phyloP scores from a whole-genome alignment of 2,797 vertebrate genomes.

The Urosaurus nigricauda region DNA sequence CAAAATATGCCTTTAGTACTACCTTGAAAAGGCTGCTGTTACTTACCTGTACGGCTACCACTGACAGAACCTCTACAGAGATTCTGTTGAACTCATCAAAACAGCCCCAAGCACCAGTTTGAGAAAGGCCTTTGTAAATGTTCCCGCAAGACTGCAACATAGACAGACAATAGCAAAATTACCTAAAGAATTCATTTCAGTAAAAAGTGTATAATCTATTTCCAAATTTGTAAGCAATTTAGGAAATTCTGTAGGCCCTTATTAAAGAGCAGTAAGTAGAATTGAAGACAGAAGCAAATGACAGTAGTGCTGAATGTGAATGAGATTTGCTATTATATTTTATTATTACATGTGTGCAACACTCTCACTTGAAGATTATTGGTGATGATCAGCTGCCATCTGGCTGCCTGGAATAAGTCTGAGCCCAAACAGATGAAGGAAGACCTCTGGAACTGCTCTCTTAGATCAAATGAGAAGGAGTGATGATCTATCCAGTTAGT shows the following conservation, averaged over 20 bases:
- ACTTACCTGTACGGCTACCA: conserved; percentile 95
- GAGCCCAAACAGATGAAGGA: conserved; percentile 49
- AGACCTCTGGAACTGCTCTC: conserved; percentile 1
- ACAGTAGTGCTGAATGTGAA: conserved; percentile 57
- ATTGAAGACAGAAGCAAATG: conserved; percentile 54
- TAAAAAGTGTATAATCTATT: conserved; percentile 47
- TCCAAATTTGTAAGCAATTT: conserved; percentile 57
- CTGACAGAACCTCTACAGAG: conserved; percentile 96
- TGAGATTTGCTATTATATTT: conserved; percentile 65
- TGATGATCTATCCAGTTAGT: neutral
- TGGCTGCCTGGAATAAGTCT: conserved; percentile 45
- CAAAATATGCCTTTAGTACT: neutral
- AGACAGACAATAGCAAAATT: conserved; percentile 49
- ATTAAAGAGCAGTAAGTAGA: conserved; percentile 41
- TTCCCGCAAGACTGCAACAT: conserved; percentile 91
- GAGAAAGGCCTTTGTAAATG: conserved; percentile 98
- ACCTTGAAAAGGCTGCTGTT: neutral
- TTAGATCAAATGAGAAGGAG: fast-evolving
- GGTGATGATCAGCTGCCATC: conserved; percentile 34
- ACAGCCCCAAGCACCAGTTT: conserved; percentile 97
- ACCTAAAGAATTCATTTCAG: conserved; percentile 33
- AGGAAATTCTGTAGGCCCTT: conserved; percentile 51
- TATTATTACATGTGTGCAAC: conserved; percentile 35
- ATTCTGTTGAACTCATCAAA: conserved; percentile 99
- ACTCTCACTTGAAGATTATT: conserved; percentile 66